Conservation (phyloP, 53 echinoderm and acorn worm species). For the Echinometra lucunter region DNA sequence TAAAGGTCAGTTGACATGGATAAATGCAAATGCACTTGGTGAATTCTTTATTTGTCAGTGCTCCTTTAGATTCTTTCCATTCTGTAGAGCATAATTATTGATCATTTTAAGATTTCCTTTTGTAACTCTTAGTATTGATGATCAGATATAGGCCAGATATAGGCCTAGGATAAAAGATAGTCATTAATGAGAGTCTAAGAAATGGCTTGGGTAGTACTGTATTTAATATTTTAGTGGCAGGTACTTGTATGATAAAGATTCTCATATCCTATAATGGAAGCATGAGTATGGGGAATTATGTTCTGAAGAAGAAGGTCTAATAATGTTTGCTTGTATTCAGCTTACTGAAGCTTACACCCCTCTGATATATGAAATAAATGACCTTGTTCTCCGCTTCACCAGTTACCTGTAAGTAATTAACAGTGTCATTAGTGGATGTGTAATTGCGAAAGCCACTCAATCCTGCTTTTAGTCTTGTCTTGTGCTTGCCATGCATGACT, state of each 20-base stretch:
- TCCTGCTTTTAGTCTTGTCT: background rate
- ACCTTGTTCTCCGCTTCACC: constrained; percentile 19
- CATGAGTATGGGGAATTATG: background rate
- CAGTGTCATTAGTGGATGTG: constrained; percentile 46
- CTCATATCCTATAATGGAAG: too few relatives aligned
- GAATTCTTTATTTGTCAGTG: background rate
- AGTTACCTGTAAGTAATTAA: constrained; percentile 48
- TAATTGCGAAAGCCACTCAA: background rate
- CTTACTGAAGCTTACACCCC: background rate
- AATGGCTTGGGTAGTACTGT: background rate
- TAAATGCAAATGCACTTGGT: background rate
- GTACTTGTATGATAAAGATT: too few relatives aligned
- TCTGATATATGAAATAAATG: constrained; percentile 36
- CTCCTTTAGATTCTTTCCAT: background rate
- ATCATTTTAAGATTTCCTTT: too few relatives aligned
- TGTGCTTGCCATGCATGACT: background rate
- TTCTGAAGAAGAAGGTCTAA: too few relatives aligned
- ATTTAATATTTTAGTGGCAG: background rate
- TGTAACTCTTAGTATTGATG: background rate
- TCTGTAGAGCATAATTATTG: too few relatives aligned
- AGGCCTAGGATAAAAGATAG: background rate
- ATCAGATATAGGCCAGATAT: background rate
- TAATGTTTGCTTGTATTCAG: background rate
- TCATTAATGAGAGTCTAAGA: too few relatives aligned
- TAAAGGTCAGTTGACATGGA: background rate